Conservation (phyloP, 2,113 vertebrate genomes). For the Leptocoma aspasia region DNA sequence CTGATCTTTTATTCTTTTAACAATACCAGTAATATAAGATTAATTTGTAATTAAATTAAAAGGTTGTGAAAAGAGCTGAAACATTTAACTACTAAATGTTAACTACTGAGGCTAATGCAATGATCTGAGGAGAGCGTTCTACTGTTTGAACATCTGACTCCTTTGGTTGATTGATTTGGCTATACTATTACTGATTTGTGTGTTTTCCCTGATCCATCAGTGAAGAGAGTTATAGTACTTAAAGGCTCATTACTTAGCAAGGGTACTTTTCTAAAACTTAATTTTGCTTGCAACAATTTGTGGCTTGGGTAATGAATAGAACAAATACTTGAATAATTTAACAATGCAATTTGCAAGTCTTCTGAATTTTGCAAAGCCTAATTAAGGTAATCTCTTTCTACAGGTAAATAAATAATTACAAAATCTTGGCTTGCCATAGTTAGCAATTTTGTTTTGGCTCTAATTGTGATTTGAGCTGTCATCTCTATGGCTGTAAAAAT, state of each 20-base stretch:
- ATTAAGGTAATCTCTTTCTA: not conserved
- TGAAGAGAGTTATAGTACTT: not conserved
- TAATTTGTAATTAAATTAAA: too few relatives aligned
- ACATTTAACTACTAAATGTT: too few relatives aligned
- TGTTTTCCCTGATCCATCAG: too few relatives aligned
- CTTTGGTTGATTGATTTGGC: too few relatives aligned
- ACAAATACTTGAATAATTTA: not conserved
- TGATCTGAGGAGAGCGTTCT: too few relatives aligned
- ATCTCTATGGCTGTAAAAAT: not conserved
- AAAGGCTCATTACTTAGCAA: not conserved
- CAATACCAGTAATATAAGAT: too few relatives aligned
- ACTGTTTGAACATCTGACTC: too few relatives aligned
- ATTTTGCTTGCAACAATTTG: not conserved
- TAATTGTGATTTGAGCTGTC: not conserved
- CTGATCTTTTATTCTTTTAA: too few relatives aligned
- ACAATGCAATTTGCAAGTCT: not conserved
- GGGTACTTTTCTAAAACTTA: not conserved
- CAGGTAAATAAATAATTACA: not conserved
- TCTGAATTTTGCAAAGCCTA: not conserved
- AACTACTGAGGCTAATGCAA: too few relatives aligned
- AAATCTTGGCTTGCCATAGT: not conserved
- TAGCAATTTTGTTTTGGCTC: not conserved
- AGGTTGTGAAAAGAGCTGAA: too few relatives aligned
- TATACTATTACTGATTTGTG: too few relatives aligned
- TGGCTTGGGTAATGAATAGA: not conserved